phyloP scores from a whole-genome alignment of 2,888 invertebrate genomes.

The Spodoptera exigua region DNA sequence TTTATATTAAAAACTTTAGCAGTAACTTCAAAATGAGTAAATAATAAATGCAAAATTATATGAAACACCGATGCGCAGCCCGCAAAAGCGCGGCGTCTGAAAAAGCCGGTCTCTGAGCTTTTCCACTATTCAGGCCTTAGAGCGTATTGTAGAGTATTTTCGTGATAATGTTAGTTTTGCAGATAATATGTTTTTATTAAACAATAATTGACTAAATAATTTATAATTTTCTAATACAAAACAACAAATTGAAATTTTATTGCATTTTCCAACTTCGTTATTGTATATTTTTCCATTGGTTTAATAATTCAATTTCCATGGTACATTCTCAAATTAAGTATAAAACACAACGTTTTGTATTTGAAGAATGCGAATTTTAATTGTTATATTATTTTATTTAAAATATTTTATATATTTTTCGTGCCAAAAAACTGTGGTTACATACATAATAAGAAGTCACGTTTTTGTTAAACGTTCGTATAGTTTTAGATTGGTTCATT shows the following conservation, averaged over 20 bases:
- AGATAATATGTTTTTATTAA: slow-evolving; percentile 18
- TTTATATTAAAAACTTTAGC: slow-evolving; percentile 1
- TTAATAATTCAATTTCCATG: slow-evolving; percentile 27
- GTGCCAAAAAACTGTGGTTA: no score
- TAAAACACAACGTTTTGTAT: background rate
- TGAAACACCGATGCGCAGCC: slow-evolving; percentile 44
- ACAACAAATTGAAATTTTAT: slow-evolving; percentile 7
- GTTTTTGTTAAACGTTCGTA: no score
- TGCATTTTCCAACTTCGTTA: slow-evolving; percentile 15
- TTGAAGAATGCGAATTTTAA: background rate
- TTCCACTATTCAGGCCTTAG: slow-evolving; percentile 69
- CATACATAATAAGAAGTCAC: no score
- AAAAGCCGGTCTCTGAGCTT: slow-evolving; percentile 80
- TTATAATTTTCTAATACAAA: no score
- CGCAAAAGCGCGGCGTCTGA: slow-evolving; percentile 70
- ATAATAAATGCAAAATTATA: slow-evolving; percentile 16
- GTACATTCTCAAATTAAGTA: slow-evolving; percentile 16
- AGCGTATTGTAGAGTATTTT: background rate
- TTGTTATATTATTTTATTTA: no score
- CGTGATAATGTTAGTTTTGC: slow-evolving; percentile 27
- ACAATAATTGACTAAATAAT: no score
- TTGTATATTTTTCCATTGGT: slow-evolving; percentile 16
- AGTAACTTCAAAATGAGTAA: slow-evolving; percentile 7
- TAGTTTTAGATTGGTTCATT: background rate
- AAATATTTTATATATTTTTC: no score